phyloP scores from a whole-genome alignment of 2,797 vertebrate species.

The Mormyrops attenuatus region DNA sequence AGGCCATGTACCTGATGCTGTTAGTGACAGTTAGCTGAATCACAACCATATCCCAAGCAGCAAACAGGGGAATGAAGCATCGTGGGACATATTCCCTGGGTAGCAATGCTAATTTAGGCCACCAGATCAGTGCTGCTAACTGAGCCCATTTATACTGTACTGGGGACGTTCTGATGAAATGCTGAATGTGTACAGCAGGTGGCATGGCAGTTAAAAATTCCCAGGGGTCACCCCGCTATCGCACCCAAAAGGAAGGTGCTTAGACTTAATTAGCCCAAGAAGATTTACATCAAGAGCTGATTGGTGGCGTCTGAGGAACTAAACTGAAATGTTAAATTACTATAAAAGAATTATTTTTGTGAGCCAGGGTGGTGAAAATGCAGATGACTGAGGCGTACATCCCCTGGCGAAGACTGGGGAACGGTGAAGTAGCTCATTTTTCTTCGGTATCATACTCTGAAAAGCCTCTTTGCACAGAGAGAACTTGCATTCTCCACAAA shows the following conservation, averaged over 20 bases:
- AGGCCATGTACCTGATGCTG: neutral
- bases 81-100: neutral
- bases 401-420: neutral
- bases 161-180: neutral
- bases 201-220: neutral
- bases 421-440: neutral
- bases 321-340: neutral
- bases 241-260: neutral
- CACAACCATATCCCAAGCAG: neutral
- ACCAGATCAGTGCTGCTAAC: neutral
- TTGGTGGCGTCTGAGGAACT: neutral
- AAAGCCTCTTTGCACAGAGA: neutral
- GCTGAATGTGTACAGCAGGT: neutral
- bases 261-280: neutral
- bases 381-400: neutral
- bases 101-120: slow-evolving; percentile 1
- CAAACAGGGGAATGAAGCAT: neutral
- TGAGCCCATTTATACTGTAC: neutral
- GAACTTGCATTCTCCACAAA: neutral
- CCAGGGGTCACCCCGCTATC: neutral
- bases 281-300: neutral
- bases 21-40: neutral
- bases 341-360: neutral
- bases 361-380: neutral
- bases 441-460: neutral